Percentiles rank a stretch among this genome's conserved stretches.
phyloP scores from a whole-genome alignment of 2,888 invertebrate species.

The Sclerodermus sp. region DNA sequence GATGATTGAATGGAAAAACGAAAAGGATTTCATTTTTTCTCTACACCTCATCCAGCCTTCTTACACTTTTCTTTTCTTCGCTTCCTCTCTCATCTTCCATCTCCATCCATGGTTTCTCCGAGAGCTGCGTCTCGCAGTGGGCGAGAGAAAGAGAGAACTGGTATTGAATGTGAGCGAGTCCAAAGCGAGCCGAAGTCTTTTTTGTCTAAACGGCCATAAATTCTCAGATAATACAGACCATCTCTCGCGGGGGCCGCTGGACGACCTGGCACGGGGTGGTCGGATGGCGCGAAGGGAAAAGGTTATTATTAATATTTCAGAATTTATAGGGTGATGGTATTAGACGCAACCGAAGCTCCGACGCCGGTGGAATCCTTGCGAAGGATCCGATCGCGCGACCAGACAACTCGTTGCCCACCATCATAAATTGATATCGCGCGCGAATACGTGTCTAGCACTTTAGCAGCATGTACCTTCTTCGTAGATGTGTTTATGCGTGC shows the following conservation, averaged over 20 bases:
- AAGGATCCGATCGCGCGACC: conserved; percentile 25
- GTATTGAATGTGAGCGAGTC: conserved; percentile 35
- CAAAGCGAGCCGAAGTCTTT: conserved; percentile 29
- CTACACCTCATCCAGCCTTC: background rate
- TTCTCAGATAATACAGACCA: conserved; percentile 38
- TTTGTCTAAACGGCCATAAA: conserved; percentile 43
- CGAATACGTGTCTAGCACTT: background rate
- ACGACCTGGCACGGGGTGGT: background rate
- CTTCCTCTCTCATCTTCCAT: background rate
- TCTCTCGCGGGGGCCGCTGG: conserved; percentile 11
- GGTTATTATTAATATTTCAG: conserved; percentile 40
- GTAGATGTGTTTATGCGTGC: too few relatives aligned
- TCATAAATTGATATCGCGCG: conserved; percentile 29
- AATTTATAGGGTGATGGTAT: conserved; percentile 33
- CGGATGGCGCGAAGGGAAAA: conserved; percentile 22
- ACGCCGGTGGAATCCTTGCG: conserved; percentile 13
- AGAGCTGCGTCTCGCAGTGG: conserved; percentile 4
- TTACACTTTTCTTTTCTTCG: conserved; percentile 6
- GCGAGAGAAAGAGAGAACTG: conserved; percentile 11
- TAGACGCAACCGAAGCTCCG: conserved; percentile 16
- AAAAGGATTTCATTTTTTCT: background rate
- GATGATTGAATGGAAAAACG: too few relatives aligned
- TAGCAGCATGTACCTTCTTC: too few relatives aligned
- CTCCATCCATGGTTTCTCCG: background rate
- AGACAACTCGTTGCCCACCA: conserved; percentile 6